Evolutionary conservation across 2,797 vertebrate genomes (phyloP), one percentile per base, ranked within the genome.

Genomic region (Chloroceryle inda): DNA sequence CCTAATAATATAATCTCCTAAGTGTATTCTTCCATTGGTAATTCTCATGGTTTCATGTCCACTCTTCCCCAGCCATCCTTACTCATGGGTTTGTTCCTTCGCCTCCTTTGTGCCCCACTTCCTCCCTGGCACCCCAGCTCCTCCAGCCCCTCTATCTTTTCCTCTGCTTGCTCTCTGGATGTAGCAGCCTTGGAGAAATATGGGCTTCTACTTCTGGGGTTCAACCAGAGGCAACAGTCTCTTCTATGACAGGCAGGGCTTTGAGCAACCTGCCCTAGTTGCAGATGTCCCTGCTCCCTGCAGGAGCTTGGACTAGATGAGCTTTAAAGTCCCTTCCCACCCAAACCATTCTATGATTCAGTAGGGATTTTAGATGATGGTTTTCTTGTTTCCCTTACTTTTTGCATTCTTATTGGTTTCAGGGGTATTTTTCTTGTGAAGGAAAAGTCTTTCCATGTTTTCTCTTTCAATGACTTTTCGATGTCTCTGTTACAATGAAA

Each of bases 11-110:
- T 91, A 84, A 62, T 88, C 92, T 97, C 40, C 66, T 26, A 89
- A 84, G 62, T 2, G 2, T 73, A 75, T 94, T 97, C 82, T 94
- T 94, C 88, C 89, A 81, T 62, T 94, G 93, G 89, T 67, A 78
- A 87, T 91, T 67, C 61, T 93, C 77, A 52, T 0, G 2, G 45
- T 45, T 88, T 71, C 8, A 1, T 90, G 76, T 86, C 81, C 69
- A 35, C 4, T 81, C 82, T 45, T 90, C 42, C 64, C 67, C 6
- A 10, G n/a, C 42, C 18, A 14, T 68, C 82, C 61, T 89, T 6
- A 1, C 69, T 80, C 1, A 0, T 55, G 53, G 31, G 42, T 91
- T 89, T 85, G 38, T 74, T 85, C 71, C 66, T 83, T 67, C 42
- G 42, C 22, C 45, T 86, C 45, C 72, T 86, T 61, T 58, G 63